Evolutionary conservation across 1,140 invertebrate species (phyloP).

Genomic region (Heliconius hermathena): DNA sequence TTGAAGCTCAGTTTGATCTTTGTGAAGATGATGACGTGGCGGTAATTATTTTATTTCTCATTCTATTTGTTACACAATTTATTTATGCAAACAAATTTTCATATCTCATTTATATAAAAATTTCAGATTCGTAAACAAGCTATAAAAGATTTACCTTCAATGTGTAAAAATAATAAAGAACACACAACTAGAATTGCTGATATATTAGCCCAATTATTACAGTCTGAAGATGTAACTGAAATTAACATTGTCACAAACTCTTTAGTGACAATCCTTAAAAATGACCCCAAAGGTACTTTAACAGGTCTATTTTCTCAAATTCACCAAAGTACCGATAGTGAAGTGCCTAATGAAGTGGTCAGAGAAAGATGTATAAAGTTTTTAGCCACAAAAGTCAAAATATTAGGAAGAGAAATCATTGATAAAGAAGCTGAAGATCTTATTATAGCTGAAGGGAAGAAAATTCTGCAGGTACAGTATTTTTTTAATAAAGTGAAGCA

Average conservation of each 20-base stretch:
- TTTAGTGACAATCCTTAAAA: slow-evolving; percentile 83
- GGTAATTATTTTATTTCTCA: slow-evolving; percentile 78
- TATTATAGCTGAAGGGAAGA: slow-evolving; percentile 92
- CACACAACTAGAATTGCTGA: slow-evolving; percentile 94
- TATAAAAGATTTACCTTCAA: slow-evolving; percentile 94
- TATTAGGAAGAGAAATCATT: slow-evolving; percentile 89
- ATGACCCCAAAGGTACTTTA: slow-evolving; percentile 86
- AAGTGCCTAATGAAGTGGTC: slow-evolving; percentile 87
- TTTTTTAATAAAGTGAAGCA: background rate
- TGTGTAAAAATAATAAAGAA: slow-evolving; percentile 93
- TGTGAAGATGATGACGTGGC: slow-evolving; percentile 97
- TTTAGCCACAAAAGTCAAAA: slow-evolving; percentile 91
- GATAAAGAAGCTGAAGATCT: slow-evolving; percentile 94
- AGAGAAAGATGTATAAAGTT: slow-evolving; percentile 95
- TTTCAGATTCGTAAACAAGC: slow-evolving; percentile 96
- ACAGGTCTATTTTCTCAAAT: slow-evolving; percentile 95
- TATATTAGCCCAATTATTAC: slow-evolving; percentile 94
- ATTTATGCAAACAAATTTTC: background rate
- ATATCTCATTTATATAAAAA: slow-evolving; percentile 1
- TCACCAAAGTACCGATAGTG: slow-evolving; percentile 87
- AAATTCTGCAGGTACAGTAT: slow-evolving; percentile 87
- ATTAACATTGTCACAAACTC: slow-evolving; percentile 90
- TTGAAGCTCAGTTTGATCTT: slow-evolving; percentile 96
- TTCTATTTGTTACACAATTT: background rate
- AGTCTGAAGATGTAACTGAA: slow-evolving; percentile 92